Base-by-base conservation (phyloP, 2,888 invertebrate genomes). In the Tinea trinotella region DNA sequence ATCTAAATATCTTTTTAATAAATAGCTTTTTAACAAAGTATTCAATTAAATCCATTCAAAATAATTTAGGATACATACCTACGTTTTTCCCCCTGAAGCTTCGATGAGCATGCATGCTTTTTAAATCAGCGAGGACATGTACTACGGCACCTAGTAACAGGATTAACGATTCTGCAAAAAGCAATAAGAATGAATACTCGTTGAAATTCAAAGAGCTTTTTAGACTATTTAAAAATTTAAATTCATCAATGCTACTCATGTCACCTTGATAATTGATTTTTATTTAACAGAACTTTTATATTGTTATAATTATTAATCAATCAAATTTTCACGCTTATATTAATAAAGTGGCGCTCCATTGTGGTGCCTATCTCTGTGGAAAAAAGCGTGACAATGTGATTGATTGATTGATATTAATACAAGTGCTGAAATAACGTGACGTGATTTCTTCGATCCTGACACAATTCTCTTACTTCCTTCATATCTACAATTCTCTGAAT, bases 191-290 rank as follows among this genome's bases (percentile, higher is more conserved):
- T 57, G 57, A 59, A 10, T n/a, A 30, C 55, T 54, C 49, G 62
- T 62, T 60, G 65, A 69, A 65, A 63, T 63, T 60, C 60, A 55
- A 57, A 57, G 61, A 59, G 62, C 62, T 64, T 66, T 64, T 64
- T 60, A 64, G 61, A 57, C 64, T 63, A 57, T 61, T 69, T 63
- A 68, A 67, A 65, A 63, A 67, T 67, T 66, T 62, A 69, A 62
- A 60, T 63, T 66, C 68, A 68, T 69, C 66, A 64, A 62, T 60
- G 61, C 62, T 63, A 66, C 64, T 60, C 3, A 30, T 40, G 54
- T 56, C 61, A 30, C 64, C 66, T 65, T 61, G 52, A 34, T 48
- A 55, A 52, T 54, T 55, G 1, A 5, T 40, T 54, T 58, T 49
- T 58, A 54, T 53, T 53, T n/a, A 48, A 18, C 18, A 5, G 48